A percentile compares a stretch with the other conserved stretches of the same genome.
phyloP scores from a whole-genome alignment of 2,113 vertebrate genomes.

The Zeus faber region DNA sequence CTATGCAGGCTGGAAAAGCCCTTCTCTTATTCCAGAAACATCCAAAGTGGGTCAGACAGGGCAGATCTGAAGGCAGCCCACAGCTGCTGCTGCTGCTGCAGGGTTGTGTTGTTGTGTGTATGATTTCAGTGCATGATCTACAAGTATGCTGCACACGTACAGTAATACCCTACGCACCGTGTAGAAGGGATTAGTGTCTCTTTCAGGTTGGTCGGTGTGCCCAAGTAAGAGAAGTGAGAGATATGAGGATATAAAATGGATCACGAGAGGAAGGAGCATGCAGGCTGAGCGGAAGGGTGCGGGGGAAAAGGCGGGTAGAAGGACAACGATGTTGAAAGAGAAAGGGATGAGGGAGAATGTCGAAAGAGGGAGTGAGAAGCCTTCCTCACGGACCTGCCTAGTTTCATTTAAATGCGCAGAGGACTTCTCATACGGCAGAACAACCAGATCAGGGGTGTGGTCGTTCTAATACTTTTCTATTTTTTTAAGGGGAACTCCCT shows the following conservation, averaged over 20 bases:
- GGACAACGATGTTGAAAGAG: not conserved
- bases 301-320: not conserved
- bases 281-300: not conserved
- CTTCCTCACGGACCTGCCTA: not conserved
- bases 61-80: conserved; percentile 41
- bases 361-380: conserved; percentile 12
- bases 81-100: conserved; percentile 24
- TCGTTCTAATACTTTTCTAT: not conserved
- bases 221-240: no score
- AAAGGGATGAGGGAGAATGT: conserved; percentile 14
- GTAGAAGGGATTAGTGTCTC: no score
- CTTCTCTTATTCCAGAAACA: conserved; percentile 53
- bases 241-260: not conserved
- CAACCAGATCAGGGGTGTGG: not conserved
- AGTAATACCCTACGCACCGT: no score
- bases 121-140: not conserved
- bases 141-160: no score
- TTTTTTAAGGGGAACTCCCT: not conserved
- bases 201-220: no score
- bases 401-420: no score
- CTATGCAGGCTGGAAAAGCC: conserved; percentile 54
- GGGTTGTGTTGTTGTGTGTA: conserved; percentile 5
- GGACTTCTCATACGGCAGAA: no score
- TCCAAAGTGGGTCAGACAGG: conserved; percentile 64
- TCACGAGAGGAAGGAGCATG: not conserved